Base-by-base conservation (phyloP, 2,113 vertebrate species). In the Anoura caudifer region DNA sequence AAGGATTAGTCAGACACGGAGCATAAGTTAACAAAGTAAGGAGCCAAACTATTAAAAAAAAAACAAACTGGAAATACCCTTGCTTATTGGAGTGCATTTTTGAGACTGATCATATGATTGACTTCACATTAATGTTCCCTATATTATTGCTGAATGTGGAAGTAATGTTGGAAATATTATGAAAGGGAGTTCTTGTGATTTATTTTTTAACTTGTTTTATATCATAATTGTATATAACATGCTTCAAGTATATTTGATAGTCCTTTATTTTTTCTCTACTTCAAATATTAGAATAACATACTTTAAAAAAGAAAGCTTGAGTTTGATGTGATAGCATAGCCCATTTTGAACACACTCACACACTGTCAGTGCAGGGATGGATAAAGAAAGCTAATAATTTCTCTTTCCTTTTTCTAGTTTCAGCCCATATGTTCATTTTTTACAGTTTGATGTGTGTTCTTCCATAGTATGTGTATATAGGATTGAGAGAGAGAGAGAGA, bases 61-160 rank as follows among this genome's bases (percentile, higher is more conserved):
- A 38, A 4, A 38, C 26, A 24, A 61, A 31, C 45, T 76, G 24
- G 16, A 70, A 50, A 73, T 61, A 28, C 20, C 28, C 54, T 67
- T n/a, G 28, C 8, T 26, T 87, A 36, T 56, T 82, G 28, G 50
- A 41, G 28, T 90, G 7, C 76, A 28, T 95, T 54, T 95, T 90
- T 90, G n/a, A 94, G 50, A 54, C 4, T 0, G 26, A 4, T 95
- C 65, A n/a, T 92, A n/a, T 92, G 38, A 86, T 56, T 92, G 31
- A n/a, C 45, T 89, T 96, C 47, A 50, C 67, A 11, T 79, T 79
- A 33, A n/a, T 93, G 36, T 72, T 94, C 10, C 33, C 22, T 24
- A 33, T 91, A 19, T 73, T 94, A 63, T 65, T 77, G 67, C 52
- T 95, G 69, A 91, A 93, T 89, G 26, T 38, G 47, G 86, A 95